These are phyloP conservation scores for Stramonita haemastoma DNA, from an alignment of 2,888 invertebrate genomes.

Conservation along the genomic window DNA sequence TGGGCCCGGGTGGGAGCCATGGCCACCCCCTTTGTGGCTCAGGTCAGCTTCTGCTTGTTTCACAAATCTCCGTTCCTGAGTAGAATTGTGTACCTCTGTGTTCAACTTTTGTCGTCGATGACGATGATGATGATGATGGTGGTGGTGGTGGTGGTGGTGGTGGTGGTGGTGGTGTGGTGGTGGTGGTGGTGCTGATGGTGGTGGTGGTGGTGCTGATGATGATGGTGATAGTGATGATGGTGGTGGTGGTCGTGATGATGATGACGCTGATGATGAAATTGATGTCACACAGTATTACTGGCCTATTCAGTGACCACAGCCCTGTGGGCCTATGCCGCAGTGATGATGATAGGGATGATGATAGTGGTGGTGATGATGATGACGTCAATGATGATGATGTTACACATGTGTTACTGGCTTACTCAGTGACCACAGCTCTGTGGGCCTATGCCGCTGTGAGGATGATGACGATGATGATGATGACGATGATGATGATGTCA, in stretches of 20 bases:
- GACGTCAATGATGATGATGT: not conserved
- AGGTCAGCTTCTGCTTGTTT: constrained; percentile 84
- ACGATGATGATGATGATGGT: not conserved
- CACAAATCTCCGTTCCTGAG: not conserved
- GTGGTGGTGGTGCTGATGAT: not conserved
- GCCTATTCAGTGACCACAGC: constrained; percentile 63
- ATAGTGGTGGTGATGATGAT: not conserved
- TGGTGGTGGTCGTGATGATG: not conserved
- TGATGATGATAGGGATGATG: not conserved
- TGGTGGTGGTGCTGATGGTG: not conserved
- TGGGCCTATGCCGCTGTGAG: not conserved
- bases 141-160: not conserved
- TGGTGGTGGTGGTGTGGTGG: not conserved
- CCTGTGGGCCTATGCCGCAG: constrained; percentile 85
- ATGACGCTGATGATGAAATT: not conserved
- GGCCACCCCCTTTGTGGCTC: constrained; percentile 97
- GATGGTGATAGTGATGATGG: not conserved
- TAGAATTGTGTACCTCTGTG: not conserved
- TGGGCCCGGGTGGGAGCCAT: constrained; percentile 95
- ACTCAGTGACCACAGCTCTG: not conserved
- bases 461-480: not conserved
- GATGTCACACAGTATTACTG: constrained; percentile 59
- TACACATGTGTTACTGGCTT: not conserved
- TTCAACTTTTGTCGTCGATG: not conserved
- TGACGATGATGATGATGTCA: not conserved